phyloP scores from a whole-genome alignment of 2,888 invertebrate species.

The Calameuta idolon region DNA sequence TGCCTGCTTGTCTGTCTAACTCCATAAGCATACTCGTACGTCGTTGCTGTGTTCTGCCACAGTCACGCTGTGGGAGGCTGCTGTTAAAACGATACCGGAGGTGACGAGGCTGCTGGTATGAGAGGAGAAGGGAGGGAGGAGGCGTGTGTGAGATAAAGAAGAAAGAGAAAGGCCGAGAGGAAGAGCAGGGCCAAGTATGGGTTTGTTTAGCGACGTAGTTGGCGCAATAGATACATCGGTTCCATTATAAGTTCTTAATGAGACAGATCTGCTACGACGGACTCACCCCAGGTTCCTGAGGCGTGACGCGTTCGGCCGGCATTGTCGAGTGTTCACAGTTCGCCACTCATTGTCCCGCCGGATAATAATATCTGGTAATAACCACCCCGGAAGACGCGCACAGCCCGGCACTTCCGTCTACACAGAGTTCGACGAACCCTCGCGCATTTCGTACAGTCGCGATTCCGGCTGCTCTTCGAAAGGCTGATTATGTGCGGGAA shows the following conservation, averaged over 20 bases:
- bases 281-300: neutral
- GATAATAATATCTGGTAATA: slow-evolving; percentile 58
- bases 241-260: slow-evolving; percentile 63
- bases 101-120: neutral
- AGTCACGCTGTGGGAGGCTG: neutral
- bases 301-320: slow-evolving; percentile 9
- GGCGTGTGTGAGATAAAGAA: neutral
- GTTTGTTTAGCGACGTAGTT: neutral
- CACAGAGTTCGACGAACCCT: neutral
- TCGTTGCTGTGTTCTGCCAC: neutral
- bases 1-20: neutral
- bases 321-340: slow-evolving; percentile 26
- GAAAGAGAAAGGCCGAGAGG: neutral
- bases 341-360: slow-evolving; percentile 49
- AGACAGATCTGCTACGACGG: slow-evolving; percentile 37
- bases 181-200: neutral
- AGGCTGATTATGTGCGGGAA: neutral
- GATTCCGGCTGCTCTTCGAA: neutral
- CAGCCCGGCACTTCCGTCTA: neutral
- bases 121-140: neutral
- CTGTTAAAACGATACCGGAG: neutral
- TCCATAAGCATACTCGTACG: neutral
- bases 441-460: neutral
- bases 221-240: slow-evolving; percentile 47
- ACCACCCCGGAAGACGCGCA: slow-evolving; percentile 16